Base-by-base conservation (phyloP, 2,113 vertebrate genomes). In the Lynx canadensis region DNA sequence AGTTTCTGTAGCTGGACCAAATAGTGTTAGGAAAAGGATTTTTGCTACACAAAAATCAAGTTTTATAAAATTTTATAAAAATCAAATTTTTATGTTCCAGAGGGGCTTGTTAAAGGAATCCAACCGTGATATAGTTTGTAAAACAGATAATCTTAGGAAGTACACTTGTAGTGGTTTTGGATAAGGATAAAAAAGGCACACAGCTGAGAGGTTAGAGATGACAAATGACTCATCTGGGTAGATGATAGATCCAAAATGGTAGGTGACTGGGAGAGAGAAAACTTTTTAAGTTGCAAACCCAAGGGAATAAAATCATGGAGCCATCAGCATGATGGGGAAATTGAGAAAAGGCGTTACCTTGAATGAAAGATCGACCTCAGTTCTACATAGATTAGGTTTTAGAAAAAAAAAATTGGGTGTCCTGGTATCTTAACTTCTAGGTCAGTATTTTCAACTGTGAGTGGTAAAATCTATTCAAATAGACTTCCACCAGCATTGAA, bases 31-130 rank as follows among this genome's bases (percentile, higher is more conserved):
- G 38, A 7, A 76, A 85, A 87, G 80, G 36, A 82, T 63, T 94
- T 92, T 78, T 78, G 7, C 89, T 45, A 66, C 12, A 78, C 38
- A 66, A 78, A 94, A 96, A 79, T 68, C 14, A 82, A 29, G 65
- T 78, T 82, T 97, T 63, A 78, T 15, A 48, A 27, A 29, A 78
- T 78, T 48, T 94, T 74, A 71, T 41, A 66, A 81, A 94, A 95
- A 79, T 63, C 14, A 82, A 29, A 57, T 31, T 60, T 97, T 60
- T 82, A 66, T 86, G 29, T 88, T 76, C 18, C 12, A 96, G 82
- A 89, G 87, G 33, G 31, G 14, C 31, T 97, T 89, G 25, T 86
- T 93, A 80, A 97, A 83, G 66, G 96, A 94, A 91, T 74, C 27
- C 19, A 52, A 29, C 19, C 79, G 25, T 52, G 48, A 33, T 91